Evolutionary conservation across 2,797 vertebrate species (phyloP).

Genomic region (Coluber constrictor): DNA sequence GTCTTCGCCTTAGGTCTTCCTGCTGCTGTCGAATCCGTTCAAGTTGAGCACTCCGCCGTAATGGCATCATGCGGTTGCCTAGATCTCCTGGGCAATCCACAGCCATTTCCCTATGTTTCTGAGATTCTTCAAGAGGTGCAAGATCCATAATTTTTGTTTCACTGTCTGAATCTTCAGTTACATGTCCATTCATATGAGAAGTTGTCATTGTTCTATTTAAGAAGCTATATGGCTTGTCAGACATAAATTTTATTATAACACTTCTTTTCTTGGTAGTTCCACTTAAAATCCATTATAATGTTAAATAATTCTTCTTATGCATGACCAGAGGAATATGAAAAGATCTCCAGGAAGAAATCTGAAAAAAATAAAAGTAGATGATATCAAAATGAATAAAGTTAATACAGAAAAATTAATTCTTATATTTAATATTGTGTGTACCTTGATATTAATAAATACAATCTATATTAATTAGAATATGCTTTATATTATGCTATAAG

Average conservation of each 20-base stretch:
- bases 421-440: not conserved
- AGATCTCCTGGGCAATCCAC: constrained; percentile 94
- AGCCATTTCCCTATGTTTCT: constrained; percentile 93
- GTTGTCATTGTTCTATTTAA: constrained; percentile 83
- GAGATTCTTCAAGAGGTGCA: constrained; percentile 72
- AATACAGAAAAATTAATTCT: constrained; percentile 17
- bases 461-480: not conserved
- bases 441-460: not conserved
- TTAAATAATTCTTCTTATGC: constrained; percentile 58
- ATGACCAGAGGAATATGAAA: constrained; percentile 54
- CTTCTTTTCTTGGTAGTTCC: constrained; percentile 59
- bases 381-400: constrained; percentile 32
- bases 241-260: constrained; percentile 58
- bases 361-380: constrained; percentile 27
- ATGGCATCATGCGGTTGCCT: constrained; percentile 87
- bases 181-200: constrained; percentile 92
- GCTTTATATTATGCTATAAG: not conserved
- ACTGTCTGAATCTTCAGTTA: constrained; percentile 81
- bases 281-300: constrained; percentile 73
- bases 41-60: constrained; percentile 88
- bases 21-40: constrained; percentile 95
- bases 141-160: constrained; percentile 79
- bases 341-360: constrained; percentile 65
- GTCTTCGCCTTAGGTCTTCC: constrained; percentile 89
- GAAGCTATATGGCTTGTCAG: constrained; percentile 54